These are phyloP conservation scores for Eremophila alpestris DNA, from an alignment of 2,797 vertebrate genomes.

Conservation along the genomic window DNA sequence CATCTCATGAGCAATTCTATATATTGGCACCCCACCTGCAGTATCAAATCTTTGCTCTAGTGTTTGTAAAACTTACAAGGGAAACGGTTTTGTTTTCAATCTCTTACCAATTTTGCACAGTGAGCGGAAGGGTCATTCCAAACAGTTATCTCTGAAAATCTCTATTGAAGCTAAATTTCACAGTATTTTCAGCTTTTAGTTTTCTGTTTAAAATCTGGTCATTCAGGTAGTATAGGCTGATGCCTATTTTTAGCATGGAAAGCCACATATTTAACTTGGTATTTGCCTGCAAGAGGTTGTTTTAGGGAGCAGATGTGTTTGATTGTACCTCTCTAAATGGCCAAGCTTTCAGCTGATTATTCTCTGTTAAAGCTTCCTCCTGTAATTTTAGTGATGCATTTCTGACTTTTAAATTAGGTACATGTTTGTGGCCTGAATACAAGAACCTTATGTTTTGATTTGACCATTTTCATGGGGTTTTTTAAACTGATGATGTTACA, in stretches of 20 bases:
- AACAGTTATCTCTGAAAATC: not conserved
- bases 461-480: accelerated
- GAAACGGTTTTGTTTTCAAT: not conserved
- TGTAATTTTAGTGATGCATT: not conserved
- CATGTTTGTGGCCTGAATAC: not conserved
- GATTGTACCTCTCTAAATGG: not conserved
- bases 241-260: not conserved
- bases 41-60: not conserved
- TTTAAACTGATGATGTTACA: not conserved
- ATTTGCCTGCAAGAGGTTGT: not conserved
- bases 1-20: not conserved
- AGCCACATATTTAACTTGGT: not conserved
- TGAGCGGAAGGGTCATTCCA: not conserved
- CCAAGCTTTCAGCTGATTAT: not conserved
- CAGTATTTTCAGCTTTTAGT: not conserved
- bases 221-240: not conserved
- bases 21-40: not conserved
- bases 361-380: not conserved
- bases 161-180: not conserved
- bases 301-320: not conserved
- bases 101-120: not conserved
- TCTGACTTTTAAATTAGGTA: not conserved
- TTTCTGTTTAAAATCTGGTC: not conserved
- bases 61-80: not conserved
- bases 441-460: not conserved